phyloP scores from a whole-genome alignment of 2,888 invertebrate genomes.

The Catocala nupta region DNA sequence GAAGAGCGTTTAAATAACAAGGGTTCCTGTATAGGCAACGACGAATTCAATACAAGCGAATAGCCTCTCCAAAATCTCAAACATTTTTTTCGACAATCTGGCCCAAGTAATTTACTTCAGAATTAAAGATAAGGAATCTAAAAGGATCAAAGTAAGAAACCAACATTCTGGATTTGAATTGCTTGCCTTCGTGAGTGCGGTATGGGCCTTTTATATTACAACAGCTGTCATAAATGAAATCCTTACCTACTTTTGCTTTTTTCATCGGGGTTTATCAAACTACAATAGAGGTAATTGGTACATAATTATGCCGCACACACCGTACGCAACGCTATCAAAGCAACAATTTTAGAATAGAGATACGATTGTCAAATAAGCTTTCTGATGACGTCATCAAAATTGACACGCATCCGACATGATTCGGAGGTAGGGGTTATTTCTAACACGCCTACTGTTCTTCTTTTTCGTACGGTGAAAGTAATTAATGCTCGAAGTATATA shows the following conservation, averaged over 20 bases:
- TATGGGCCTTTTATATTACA: conserved; percentile 6
- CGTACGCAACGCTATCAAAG: too few species aligned
- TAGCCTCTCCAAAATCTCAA: conserved; percentile 20
- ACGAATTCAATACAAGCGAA: conserved; percentile 26
- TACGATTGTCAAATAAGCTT: too few species aligned
- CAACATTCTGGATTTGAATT: conserved; percentile 23
- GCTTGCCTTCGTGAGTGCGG: conserved; percentile 15
- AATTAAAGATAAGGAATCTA: conserved; percentile 36
- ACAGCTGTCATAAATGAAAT: conserved; percentile 16
- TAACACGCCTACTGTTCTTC: too few species aligned
- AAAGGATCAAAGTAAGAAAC: conserved; percentile 42
- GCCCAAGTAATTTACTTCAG: conserved; percentile 38
- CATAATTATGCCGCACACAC: too few species aligned
- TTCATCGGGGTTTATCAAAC: too few species aligned
- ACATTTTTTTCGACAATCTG: conserved; percentile 30
- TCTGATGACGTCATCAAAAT: too few species aligned
- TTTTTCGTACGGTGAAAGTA: too few species aligned
- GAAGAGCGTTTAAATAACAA: neutral
- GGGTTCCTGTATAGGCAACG: conserved; percentile 8
- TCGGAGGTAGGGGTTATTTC: too few species aligned
- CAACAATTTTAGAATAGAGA: too few species aligned
- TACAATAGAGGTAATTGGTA: too few species aligned
- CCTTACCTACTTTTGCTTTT: neutral
- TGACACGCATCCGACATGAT: too few species aligned
- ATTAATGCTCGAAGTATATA: too few species aligned